Base-by-base conservation (phyloP, 2,888 invertebrate genomes). In the Maniola hyperantus region DNA sequence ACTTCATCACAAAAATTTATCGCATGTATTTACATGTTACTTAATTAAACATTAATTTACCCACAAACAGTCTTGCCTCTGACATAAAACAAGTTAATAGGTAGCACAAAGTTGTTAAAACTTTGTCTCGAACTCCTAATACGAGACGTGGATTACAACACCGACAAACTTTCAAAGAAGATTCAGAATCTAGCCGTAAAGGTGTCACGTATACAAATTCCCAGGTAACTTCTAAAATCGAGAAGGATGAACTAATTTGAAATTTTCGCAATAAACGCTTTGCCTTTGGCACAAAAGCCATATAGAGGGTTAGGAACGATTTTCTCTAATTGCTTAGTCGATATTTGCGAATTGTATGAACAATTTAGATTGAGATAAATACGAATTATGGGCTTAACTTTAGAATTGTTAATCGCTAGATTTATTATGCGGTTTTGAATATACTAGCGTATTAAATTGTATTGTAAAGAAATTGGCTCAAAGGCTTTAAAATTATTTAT, bases 331-430 rank as follows among this genome's bases (percentile, higher is more conserved):
- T 87, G 85, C 83, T 80, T 76, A 76, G 79, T 82, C 82, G 84
- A 85, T 84, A 82, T 80, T 79, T 76, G 79, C 74, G 78, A 75
- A 82, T 77, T 81, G 79, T 78, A 80, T 79, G 78, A 82, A 77
- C 86, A 81, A 84, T 91, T 90, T 79, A 91, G 91, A 91, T 90
- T 68, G 61, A 85, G 89, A 89, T 90, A 88, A 77, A 76, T 72
- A 68, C 76, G 73, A 84, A 82, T 83, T 78, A 84, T 82, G 79
- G 79, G 73, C 74, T 71, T 77, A 79, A 81, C 74, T 83, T 79
- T 71, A 71, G 68, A 72, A 78, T 76, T 75, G 72, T 67, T 66
- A 67, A 71, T 65, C 68, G 51, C 72, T 75, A 71, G 74, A 73
- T 70, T 71, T 68, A 65, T 66, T 57, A 50, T 63, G 34, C 55